Base-by-base conservation (phyloP, 2,888 invertebrate species). In the Kuschelorhynchus macadamiae region DNA sequence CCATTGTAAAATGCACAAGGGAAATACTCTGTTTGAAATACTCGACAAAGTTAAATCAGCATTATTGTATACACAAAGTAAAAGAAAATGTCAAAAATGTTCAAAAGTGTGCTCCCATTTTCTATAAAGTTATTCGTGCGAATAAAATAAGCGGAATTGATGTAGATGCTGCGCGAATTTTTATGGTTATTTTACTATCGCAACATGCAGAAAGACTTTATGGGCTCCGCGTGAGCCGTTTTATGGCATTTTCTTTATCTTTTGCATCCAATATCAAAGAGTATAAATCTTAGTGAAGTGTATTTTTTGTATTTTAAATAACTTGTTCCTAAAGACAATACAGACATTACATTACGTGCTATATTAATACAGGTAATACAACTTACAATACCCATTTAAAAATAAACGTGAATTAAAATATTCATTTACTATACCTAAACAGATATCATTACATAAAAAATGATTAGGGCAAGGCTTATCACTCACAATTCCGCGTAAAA, bases 111-210 rank as follows among this genome's bases (percentile, higher is more conserved):
- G 74, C 74, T 74, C 70, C 55, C 44, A n/a, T 55, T 67, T 67
- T 73, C 72, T 73, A 77, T 75, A 72, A 70, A 75, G 71, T 75
- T 71, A 73, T 71, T 71, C 76, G 75, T 68, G 62, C 67, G 60
- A 55, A 63, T 63, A 49, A 68, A 52, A 73, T 74, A 75, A 78
- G 77, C 79, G 78, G 79, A 82, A 81, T 81, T 81, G 83, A 83
- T 83, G 82, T 81, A 83, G 82, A 83, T 82, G 82, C 82, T 78
- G 80, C 80, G 81, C 78, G 82, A 82, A 83, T 82, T 83, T 83
- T 83, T 83, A 84, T 84, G 78, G 82, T 79, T 77, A 76, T 81
- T 83, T 83, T 83, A 84, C 81, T 83, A 82, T 83, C 82, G 82
- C 81, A 82, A 82, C 83, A 83, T 83, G 82, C 81, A 82, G 81